Evolutionary conservation across 1,140 invertebrate species (phyloP), one percentile per base, ranked within the genome.

Genomic region (Capitella teleta): DNA sequence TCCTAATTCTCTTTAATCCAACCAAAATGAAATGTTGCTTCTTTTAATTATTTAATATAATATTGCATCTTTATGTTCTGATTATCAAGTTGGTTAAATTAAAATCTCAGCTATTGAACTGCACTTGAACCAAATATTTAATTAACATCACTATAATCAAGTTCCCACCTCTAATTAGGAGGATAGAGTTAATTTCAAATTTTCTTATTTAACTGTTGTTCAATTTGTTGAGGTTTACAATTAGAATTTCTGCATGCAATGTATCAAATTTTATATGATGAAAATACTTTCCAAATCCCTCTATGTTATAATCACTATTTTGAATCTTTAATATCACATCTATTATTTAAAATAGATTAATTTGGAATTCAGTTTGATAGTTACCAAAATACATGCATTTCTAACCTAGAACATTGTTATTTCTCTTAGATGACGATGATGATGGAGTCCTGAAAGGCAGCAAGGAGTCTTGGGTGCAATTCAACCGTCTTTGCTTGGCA

Each of bases 401-500:
- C 16, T 34, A 12, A 34, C 10, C 16, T 16, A 21, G 38, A 40
- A 19, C 10, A 26, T 21, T 44, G 21, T 44, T 21, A 23, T 16
- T 24, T 26, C 18, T 25, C 4, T 10, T 21, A 32, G 45, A 47
- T 5, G 45, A 32, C 14, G 32, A 34, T 12, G 26, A 47, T 14
- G 45, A 47, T 36, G 45, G 45, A 21, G 28, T 47, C 10, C 18
- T 47, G 5, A 4, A 47, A 18, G 8, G 28, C 8, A 32, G 26
- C 8, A 25, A 32, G 18, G 45, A 32, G 10, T 21, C 45, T 2
- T 47, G 45, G 45, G 25, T 21, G 26, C 19, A 47, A 18, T 47
- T 47, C 25, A 47, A 34, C 26, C 28, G 45, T 2, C 45, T 47
- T 2, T 47, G 26, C 10, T 25, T 47, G 26, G 25, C 45, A n/a